Evolutionary conservation across 1,140 invertebrate genomes (phyloP).

Genomic region (Adoxophyes honmai): DNA sequence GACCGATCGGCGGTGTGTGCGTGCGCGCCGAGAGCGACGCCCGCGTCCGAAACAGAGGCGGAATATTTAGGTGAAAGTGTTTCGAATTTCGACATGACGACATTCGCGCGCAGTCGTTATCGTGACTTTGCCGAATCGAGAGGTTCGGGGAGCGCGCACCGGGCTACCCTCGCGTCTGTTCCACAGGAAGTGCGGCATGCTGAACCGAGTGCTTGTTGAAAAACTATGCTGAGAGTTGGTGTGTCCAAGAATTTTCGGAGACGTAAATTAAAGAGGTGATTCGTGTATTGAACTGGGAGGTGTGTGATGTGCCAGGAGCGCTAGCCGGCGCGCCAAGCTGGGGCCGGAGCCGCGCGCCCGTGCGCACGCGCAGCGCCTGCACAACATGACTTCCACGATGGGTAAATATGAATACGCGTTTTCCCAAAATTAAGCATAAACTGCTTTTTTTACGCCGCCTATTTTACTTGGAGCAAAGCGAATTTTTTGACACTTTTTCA

Average conservation of each 20-base stretch:
- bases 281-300: constrained; percentile 38
- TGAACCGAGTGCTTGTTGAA: constrained; percentile 51
- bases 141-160: constrained; percentile 53
- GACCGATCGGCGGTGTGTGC: constrained; percentile 61
- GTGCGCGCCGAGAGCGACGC: constrained; percentile 74
- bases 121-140: constrained; percentile 75
- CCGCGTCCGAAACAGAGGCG: constrained; percentile 73
- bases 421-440: background rate
- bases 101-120: constrained; percentile 76
- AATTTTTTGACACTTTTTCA: background rate
- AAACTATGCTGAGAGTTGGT: constrained; percentile 69
- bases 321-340: constrained; percentile 62
- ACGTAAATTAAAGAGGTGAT: constrained; percentile 72
- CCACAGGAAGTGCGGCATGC: constrained; percentile 63
- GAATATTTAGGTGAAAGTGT: constrained; percentile 77
- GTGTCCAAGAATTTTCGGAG: constrained; percentile 64
- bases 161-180: constrained; percentile 28
- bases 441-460: background rate
- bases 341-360: constrained; percentile 67
- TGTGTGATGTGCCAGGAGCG: constrained; percentile 61
- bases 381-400: constrained; percentile 74
- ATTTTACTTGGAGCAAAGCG: background rate
- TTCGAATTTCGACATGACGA: constrained; percentile 76
- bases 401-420: constrained; percentile 54
- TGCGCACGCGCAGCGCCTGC: constrained; percentile 60